Conservation (phyloP, 2,113 vertebrate genomes). For the Hydrolagus affinis region DNA sequence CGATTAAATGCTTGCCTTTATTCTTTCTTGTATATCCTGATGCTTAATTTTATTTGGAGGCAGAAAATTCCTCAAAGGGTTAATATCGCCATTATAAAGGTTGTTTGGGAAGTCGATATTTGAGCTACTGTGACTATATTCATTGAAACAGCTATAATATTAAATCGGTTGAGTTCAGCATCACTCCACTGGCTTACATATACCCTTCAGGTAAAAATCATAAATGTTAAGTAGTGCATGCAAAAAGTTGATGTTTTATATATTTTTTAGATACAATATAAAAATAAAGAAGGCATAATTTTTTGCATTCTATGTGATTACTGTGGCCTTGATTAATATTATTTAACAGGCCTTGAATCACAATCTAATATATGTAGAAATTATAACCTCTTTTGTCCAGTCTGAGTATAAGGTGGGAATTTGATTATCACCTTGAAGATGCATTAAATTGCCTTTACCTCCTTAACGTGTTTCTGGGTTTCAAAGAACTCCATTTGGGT, state of each 20-base stretch:
- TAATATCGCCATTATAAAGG: not conserved
- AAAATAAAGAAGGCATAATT: not conserved
- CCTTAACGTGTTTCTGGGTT: too few relatives aligned
- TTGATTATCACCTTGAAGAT: too few relatives aligned
- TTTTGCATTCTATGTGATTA: not conserved
- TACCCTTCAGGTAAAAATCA: not conserved
- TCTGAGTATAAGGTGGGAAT: too few relatives aligned
- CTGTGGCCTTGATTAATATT: not conserved
- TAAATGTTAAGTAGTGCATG: not conserved
- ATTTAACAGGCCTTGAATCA: not conserved
- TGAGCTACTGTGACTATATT: not conserved
- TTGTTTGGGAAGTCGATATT: not conserved
- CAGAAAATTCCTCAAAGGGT: not conserved
- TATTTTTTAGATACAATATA: too few relatives aligned
- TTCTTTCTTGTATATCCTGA: not conserved
- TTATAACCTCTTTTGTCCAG: too few relatives aligned
- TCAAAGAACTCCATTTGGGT: too few relatives aligned
- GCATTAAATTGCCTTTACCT: too few relatives aligned
- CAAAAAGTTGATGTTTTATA: not conserved
- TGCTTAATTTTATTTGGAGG: not conserved
- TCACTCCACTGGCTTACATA: conserved; percentile 3
- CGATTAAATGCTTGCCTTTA: too few relatives aligned
- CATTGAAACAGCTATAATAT: not conserved
- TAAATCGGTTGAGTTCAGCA: not conserved
- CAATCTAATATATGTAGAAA: not conserved